These are phyloP conservation scores for Grammomys dolichurus DNA, from an alignment of 2,113 vertebrate genomes.

Conservation along the genomic window DNA sequence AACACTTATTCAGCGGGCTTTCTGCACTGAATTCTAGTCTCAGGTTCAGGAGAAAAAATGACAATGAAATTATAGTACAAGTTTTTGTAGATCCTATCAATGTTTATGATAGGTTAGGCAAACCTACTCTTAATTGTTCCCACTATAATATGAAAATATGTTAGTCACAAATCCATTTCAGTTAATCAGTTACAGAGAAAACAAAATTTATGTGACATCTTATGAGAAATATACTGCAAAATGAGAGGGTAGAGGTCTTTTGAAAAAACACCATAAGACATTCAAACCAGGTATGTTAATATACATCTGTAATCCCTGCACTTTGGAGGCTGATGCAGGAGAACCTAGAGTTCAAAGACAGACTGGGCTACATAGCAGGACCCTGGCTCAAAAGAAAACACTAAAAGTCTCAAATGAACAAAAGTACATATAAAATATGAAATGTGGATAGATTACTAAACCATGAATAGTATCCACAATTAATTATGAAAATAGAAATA, in stretches of 20 bases:
- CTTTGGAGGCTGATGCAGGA: neutral
- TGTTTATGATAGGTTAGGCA: neutral
- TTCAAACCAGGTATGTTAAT: neutral
- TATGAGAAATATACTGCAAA: neutral
- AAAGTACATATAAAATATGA: neutral
- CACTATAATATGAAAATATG: constrained; percentile 4
- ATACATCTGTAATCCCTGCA: neutral
- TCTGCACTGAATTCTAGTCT: neutral
- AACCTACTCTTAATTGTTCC: neutral
- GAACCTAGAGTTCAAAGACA: neutral
- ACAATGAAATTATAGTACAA: neutral
- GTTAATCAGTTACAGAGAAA: neutral
- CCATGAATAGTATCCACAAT: neutral
- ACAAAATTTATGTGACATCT: neutral
- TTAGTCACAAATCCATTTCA: neutral
- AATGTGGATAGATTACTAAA: neutral
- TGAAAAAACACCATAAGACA: neutral
- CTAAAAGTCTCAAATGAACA: neutral
- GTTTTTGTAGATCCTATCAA: neutral
- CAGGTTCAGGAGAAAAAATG: neutral
- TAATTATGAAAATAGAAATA: constrained; percentile 27
- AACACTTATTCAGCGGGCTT: neutral
- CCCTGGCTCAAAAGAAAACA: neutral
- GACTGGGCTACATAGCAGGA: neutral
- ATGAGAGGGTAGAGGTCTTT: neutral